These are phyloP conservation scores for Drosophila repletoides DNA, from an alignment of 1,140 invertebrate species.

Conservation along the genomic window DNA sequence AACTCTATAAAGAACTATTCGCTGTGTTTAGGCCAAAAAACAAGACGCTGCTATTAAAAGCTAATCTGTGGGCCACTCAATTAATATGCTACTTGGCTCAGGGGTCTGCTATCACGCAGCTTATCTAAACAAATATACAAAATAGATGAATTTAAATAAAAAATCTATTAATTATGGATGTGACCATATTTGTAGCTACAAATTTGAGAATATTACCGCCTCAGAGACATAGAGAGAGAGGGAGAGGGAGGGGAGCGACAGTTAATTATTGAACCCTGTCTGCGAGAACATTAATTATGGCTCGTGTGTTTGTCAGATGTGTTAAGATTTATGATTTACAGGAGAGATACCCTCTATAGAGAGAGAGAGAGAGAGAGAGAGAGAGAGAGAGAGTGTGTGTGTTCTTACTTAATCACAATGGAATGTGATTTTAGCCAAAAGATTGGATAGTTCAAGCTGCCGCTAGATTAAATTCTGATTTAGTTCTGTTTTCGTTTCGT, in stretches of 20 bases:
- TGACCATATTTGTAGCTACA: constrained; percentile 19
- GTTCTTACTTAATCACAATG: constrained; percentile 41
- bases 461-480: background rate
- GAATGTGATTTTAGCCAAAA: constrained; percentile 13
- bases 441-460: background rate
- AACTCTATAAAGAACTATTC: too few relatives aligned
- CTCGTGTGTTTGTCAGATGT: constrained; percentile 6
- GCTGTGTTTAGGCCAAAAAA: too few relatives aligned
- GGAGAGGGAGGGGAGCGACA: too few relatives aligned
- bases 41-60: background rate
- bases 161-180: constrained; percentile 36
- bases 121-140: constrained; percentile 43
- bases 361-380: too few relatives aligned
- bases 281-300: constrained; percentile 37
- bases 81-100: constrained; percentile 28
- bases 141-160: constrained; percentile 33
- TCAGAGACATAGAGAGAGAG: too few relatives aligned
- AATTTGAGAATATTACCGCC: constrained; percentile 27
- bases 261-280: constrained; percentile 41
- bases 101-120: background rate
- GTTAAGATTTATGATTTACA: constrained; percentile 50
- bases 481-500: background rate
- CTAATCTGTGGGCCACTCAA: constrained; percentile 12
- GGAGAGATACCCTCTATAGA: too few relatives aligned
- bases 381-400: constrained; percentile 10